Base-by-base conservation (phyloP, 2,113 vertebrate species). In the Mormoops blainvillei region DNA sequence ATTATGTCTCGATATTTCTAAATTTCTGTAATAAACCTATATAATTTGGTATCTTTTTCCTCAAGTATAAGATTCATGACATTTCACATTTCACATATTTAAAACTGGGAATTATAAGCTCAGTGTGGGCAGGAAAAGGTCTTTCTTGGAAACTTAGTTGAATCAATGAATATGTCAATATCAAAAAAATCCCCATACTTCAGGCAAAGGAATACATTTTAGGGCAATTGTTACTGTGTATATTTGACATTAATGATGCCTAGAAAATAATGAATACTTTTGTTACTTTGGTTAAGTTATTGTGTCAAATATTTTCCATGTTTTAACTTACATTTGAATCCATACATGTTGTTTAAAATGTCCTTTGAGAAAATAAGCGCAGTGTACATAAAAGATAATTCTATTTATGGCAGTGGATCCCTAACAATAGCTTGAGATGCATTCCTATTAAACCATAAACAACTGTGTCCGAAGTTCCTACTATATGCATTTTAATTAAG, bases 301-400 rank as follows among this genome's bases (percentile, higher is more conserved):
- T 94, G 33, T 86, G 18, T 58, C 63, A 52, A 94, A 93, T 76
- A 87, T 63, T 20, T 16, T 52, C 36, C 63, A 80, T 14, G 31
- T 50, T 80, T 81, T 67, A 90, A 80, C 18, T 94, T 92, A 74
- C 82, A 56, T 92, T 86, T 86, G 16, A 31, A 92, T 78, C 31
- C 45, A 71, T 85, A 41, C 78, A 41, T 63, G 2, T 52, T 43
- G 3, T 82, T 92, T 92, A 81, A 61, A 81, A 76, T 92, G 45
- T 77, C 5, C 28, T 90, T 87, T 80, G 50, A 58, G 38, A 93
- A 92, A 31, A 33, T 67, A 11, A 83, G 26, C 56, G 87, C 15
- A 74, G 41, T 73, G 36, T 83, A 45, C 38, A 86, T 74, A 50
- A 86, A 95, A 96, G 33, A 63, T 58, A 91, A 92, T 70, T 95